These are phyloP conservation scores for Leptothorax acervorum DNA, from an alignment of 2,888 invertebrate genomes.

Conservation along the genomic window DNA sequence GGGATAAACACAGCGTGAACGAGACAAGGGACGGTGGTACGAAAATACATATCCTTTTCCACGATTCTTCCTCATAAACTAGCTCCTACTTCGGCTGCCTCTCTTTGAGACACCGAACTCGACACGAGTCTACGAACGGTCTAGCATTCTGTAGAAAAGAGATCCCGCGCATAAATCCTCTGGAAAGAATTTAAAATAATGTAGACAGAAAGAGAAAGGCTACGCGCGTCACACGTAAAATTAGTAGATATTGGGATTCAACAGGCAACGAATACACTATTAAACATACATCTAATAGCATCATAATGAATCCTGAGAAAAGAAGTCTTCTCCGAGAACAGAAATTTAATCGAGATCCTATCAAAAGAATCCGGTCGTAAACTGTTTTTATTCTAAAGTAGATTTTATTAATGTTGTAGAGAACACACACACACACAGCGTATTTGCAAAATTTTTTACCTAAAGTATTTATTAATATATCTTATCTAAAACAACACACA, in stretches of 20 bases:
- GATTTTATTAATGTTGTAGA: background rate
- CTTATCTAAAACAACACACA: background rate
- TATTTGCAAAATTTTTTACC: background rate
- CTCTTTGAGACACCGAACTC: slow-evolving; percentile 64
- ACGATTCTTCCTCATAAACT: slow-evolving; percentile 35
- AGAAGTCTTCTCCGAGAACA: background rate
- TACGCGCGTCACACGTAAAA: slow-evolving; percentile 38
- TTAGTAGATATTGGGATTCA: slow-evolving; percentile 48
- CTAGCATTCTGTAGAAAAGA: slow-evolving; percentile 64
- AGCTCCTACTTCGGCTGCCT: slow-evolving; percentile 4
- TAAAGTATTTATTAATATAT: background rate
- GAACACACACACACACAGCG: no score
- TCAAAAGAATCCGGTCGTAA: background rate
- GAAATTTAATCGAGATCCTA: background rate
- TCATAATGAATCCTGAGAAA: slow-evolving; percentile 3
- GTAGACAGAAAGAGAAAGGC: slow-evolving; percentile 58
- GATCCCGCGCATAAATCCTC: slow-evolving; percentile 69
- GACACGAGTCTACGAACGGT: slow-evolving; percentile 51
- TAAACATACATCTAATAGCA: slow-evolving; percentile 32
- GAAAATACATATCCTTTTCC: slow-evolving; percentile 33
- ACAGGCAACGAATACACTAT: slow-evolving; percentile 60
- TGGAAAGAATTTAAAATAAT: slow-evolving; percentile 65
- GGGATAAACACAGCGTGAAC: slow-evolving; percentile 30
- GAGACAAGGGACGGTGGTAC: background rate
- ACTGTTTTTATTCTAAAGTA: background rate